Base-by-base conservation (phyloP, 2,797 vertebrate genomes). In the Acipenser ruthenus region DNA sequence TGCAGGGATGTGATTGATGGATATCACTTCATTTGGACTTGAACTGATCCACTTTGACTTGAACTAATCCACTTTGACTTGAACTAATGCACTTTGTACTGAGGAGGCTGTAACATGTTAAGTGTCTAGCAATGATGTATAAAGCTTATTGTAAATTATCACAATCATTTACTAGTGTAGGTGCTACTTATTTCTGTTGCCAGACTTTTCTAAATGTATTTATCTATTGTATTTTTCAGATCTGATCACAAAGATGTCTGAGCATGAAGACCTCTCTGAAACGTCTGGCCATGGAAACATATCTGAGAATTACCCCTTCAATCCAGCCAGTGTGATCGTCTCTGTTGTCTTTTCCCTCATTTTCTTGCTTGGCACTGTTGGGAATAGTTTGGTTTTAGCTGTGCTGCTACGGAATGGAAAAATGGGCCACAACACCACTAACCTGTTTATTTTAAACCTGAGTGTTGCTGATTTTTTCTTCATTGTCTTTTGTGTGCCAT, bases 391-490 rank as follows among this genome's bases (percentile, higher is more conserved):
- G 75, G 93, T 94, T 65, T 82, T 95, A 1, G 93, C 92, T 0
- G 93, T 95, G 72, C 87, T 94, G 10, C 83, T 94, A 66, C 78
- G 83, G 64, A 94, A 89, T 0, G 86, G 93, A 0, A 93, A 94
- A 70, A 84, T 91, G 53, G 88, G 89, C 1, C 92, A 93, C 82
- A 94, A 90, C 83, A 94, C 92, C 6, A 94, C 93, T 81, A 93
- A 92, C 69, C 86, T 94, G 63, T 95, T 95, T 88, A 94, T 95
- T 58, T 91, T 95, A 75, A 95, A 93, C 81, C 87, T 95, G 76
- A 93, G 93, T 64, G 84, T 95, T 69, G 93, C 93, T 0, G 93
- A 94, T 81, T 93, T 95, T 85, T 95, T 91, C 86, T 95, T 95
- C 84, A 95, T 93, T 77, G 87, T 93, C 77, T 94, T 94, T 88